phyloP scores from a whole-genome alignment of 1,140 invertebrate genomes.

The Leptinotarsa texana region DNA sequence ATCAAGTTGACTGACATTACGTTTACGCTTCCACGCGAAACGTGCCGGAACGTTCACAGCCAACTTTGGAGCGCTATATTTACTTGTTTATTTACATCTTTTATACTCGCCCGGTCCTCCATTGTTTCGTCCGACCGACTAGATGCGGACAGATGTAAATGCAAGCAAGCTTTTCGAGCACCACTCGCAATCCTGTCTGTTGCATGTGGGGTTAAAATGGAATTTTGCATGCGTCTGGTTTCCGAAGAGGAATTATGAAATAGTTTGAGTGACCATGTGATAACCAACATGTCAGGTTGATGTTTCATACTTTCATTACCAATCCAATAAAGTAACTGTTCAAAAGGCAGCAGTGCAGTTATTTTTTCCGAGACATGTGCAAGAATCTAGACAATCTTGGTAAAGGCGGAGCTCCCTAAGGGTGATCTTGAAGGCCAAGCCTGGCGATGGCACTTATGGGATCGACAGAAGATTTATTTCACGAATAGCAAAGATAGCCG shows the following conservation, averaged over 20 bases:
- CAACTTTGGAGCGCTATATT: neutral
- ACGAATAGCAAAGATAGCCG: too few relatives aligned
- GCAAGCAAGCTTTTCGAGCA: slow-evolving; percentile 11
- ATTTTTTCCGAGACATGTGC: too few relatives aligned
- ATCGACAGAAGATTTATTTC: too few relatives aligned
- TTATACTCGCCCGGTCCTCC: neutral
- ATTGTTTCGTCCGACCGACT: slow-evolving; percentile 4
- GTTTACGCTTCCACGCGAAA: slow-evolving; percentile 9
- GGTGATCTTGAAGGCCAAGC: too few relatives aligned
- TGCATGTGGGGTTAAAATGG: slow-evolving; percentile 1
- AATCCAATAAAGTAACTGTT: too few relatives aligned
- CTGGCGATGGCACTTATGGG: too few relatives aligned
- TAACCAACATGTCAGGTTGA: too few relatives aligned
- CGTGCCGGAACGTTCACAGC: slow-evolving; percentile 5
- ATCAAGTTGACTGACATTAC: slow-evolving; percentile 16
- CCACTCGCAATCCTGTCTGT: slow-evolving; percentile 10
- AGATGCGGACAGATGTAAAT: slow-evolving; percentile 15
- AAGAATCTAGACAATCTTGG: too few relatives aligned
- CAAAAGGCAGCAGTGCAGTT: too few relatives aligned
- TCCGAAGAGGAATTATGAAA: neutral
- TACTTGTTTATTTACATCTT: neutral
- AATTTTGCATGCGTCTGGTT: neutral
- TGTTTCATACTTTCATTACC: too few relatives aligned
- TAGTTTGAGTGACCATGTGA: neutral
- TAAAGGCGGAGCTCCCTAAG: too few relatives aligned